These are phyloP conservation scores for Tylochromis polylepis DNA, from an alignment of 2,113 vertebrate genomes.

Conservation along the genomic window DNA sequence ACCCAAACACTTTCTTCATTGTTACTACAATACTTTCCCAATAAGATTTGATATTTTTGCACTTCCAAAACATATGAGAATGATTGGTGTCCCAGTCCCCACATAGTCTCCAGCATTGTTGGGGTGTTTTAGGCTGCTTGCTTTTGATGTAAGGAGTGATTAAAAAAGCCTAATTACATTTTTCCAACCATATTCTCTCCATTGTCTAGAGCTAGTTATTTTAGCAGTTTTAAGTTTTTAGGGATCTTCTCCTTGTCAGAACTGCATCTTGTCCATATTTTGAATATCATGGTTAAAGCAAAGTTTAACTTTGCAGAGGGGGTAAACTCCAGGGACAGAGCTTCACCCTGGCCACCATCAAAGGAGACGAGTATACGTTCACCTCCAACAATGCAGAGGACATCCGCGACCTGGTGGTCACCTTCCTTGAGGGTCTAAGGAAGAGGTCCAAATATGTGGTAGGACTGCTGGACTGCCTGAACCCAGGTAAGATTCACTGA, in stretches of 20 bases:
- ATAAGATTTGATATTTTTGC: too few relatives aligned
- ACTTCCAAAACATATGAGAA: too few relatives aligned
- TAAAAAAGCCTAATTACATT: too few relatives aligned
- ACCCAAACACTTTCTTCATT: too few relatives aligned
- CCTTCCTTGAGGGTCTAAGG: constrained; percentile 91
- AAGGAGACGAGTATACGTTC: constrained; percentile 96
- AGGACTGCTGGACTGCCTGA: constrained; percentile 89
- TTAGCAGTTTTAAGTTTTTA: neutral
- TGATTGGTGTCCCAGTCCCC: too few relatives aligned
- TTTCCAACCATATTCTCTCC: too few relatives aligned
- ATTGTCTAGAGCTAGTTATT: neutral
- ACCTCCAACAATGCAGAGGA: constrained; percentile 96
- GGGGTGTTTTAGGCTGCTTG: too few relatives aligned
- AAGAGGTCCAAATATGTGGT: constrained; percentile 94
- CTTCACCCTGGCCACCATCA: constrained; percentile 93
- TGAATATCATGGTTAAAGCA: neutral
- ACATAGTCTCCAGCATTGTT: too few relatives aligned
- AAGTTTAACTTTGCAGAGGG: constrained; percentile 72
- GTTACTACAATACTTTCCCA: too few relatives aligned
- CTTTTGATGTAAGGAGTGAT: too few relatives aligned
- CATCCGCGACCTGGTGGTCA: constrained; percentile 91
- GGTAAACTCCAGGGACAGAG: constrained; percentile 90
- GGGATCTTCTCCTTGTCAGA: neutral
- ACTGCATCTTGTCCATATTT: neutral
- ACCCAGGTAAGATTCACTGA: constrained; percentile 77